Percentiles rank a stretch among this genome's conserved stretches.
Evolutionary conservation across 2,797 vertebrate species (phyloP).

Genomic region (Tinamus major): DNA sequence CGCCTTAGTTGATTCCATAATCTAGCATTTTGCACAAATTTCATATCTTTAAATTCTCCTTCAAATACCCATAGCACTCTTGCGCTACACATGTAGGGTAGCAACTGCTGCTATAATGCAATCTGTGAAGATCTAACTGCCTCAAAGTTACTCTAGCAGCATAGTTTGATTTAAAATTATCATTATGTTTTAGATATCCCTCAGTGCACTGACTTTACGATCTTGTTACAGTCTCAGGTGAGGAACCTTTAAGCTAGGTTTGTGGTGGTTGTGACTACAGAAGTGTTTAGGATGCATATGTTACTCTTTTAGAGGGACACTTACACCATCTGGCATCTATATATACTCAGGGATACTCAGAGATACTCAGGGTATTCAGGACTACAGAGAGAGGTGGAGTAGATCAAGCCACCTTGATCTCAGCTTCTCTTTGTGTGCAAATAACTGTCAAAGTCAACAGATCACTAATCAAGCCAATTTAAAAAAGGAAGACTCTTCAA

Average conservation of each 20-base stretch:
- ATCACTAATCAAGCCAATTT: background rate
- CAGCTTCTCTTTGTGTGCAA: background rate
- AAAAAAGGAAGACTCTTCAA: background rate
- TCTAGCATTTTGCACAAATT: background rate
- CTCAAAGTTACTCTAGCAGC: background rate
- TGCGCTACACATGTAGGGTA: background rate
- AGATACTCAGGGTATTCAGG: background rate
- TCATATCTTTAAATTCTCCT: background rate
- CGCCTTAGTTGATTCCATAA: background rate
- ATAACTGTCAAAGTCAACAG: background rate
- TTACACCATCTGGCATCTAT: background rate
- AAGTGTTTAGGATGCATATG: background rate
- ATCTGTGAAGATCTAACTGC: background rate
- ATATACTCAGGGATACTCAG: too few species aligned
- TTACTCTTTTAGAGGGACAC: background rate
- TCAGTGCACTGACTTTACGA: background rate
- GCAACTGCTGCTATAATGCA: background rate
- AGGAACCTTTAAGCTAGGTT: background rate
- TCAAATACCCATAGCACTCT: background rate
- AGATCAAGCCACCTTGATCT: background rate
- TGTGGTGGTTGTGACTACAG: background rate
- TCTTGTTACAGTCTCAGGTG: background rate
- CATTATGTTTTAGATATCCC: background rate
- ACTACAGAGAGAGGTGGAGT: background rate
- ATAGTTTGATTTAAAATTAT: background rate